These are phyloP conservation scores for Scaptodrosophila lebanonensis DNA, from an alignment of 1,140 invertebrate species.

Conservation along the genomic window DNA sequence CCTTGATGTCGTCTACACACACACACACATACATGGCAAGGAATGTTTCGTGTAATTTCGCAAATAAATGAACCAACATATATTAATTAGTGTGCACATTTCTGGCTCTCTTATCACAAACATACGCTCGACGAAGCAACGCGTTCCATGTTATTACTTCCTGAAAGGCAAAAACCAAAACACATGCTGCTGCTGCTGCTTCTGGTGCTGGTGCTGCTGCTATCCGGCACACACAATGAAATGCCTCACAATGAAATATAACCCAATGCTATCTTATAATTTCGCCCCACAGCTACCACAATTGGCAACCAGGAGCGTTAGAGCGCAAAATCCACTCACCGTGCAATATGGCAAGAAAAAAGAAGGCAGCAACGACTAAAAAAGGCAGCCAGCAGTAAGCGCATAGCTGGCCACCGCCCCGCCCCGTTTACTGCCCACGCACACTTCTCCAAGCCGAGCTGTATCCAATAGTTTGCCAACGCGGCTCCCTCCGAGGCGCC, in stretches of 20 bases:
- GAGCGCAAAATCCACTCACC: background rate
- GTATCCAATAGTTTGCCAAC: slow-evolving; percentile 25
- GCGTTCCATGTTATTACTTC: slow-evolving; percentile 15
- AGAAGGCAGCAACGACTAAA: slow-evolving; percentile 2
- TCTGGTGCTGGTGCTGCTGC: too few relatives aligned
- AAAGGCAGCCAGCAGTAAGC: slow-evolving; percentile 3
- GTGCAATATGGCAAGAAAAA: slow-evolving; percentile 6
- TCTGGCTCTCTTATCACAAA: background rate
- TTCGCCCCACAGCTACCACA: slow-evolving; percentile 3
- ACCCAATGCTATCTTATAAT: slow-evolving; percentile 21
- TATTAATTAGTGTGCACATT: slow-evolving; percentile 54
- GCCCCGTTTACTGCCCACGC: slow-evolving; percentile 28
- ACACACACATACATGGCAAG: background rate
- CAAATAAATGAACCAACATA: slow-evolving; percentile 55
- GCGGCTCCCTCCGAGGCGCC: slow-evolving; percentile 6
- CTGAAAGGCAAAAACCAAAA: slow-evolving; percentile 9
- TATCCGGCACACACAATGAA: too few relatives aligned
- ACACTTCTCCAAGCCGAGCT: background rate
- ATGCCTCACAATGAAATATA: slow-evolving; percentile 47
- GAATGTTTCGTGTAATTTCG: slow-evolving; percentile 18
- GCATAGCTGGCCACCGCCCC: slow-evolving; percentile 12
- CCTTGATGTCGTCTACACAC: background rate
- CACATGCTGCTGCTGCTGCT: slow-evolving; percentile 23
- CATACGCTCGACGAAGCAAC: too few relatives aligned
- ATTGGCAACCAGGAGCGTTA: slow-evolving; percentile 1